phyloP scores from a whole-genome alignment of 2,113 vertebrate genomes.

The Cheirogaleus medius region DNA sequence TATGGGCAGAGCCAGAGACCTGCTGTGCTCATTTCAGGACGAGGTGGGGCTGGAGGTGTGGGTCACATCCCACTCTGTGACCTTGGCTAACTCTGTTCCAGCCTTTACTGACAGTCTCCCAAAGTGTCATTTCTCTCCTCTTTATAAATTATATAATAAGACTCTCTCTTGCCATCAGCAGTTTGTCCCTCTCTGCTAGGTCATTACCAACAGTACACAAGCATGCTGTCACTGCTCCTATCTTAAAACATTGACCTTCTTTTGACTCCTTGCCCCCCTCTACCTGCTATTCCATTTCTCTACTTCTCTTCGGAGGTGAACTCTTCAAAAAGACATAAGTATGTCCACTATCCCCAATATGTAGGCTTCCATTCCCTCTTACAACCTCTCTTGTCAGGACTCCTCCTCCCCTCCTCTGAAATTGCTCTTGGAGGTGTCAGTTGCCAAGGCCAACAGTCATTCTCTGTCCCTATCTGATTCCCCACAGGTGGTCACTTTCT shows the following conservation, averaged over 20 bases:
- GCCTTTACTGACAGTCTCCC: background rate
- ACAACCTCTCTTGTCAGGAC: background rate
- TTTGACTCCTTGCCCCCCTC: fast-evolving
- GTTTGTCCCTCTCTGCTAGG: background rate
- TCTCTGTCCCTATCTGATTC: background rate
- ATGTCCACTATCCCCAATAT: fast-evolving
- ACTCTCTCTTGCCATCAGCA: background rate
- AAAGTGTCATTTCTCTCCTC: background rate
- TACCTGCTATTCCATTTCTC: background rate
- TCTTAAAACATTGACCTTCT: background rate
- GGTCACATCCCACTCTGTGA: background rate
- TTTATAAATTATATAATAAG: background rate
- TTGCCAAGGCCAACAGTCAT: background rate
- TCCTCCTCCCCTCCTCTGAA: background rate
- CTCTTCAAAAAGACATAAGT: background rate
- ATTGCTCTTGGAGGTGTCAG: background rate
- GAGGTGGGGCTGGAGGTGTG: background rate
- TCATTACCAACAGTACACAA: background rate
- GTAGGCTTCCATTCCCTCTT: background rate
- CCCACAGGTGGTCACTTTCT: background rate
- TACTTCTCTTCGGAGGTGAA: background rate
- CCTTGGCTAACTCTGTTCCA: background rate
- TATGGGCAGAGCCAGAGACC: slow-evolving; percentile 28
- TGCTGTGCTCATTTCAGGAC: background rate
- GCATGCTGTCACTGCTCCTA: fast-evolving